Evolutionary conservation across 2,888 invertebrate genomes (phyloP).

Genomic region (Cryptocephalus primarius): DNA sequence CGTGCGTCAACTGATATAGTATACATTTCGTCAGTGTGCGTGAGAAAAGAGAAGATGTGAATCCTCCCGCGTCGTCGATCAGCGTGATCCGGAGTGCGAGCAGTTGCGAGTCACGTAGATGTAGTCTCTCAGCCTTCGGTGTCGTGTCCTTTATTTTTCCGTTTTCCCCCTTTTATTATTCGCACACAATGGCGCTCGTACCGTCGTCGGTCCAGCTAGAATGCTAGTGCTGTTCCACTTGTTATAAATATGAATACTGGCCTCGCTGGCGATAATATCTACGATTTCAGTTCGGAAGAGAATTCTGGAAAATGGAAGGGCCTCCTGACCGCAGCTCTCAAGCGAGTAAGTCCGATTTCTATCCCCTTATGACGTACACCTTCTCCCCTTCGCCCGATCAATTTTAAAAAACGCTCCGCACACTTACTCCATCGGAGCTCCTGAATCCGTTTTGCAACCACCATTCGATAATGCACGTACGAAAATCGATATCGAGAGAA

Average conservation of each 20-base stretch:
- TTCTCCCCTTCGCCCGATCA: neutral
- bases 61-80: constrained; percentile 12
- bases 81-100: constrained; percentile 9
- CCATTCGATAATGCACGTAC: too few relatives aligned
- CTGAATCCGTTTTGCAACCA: too few relatives aligned
- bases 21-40: constrained; percentile 20
- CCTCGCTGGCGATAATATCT: constrained; percentile 43
- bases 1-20: constrained; percentile 24
- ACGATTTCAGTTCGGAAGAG: constrained; percentile 82
- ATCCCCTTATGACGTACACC: neutral
- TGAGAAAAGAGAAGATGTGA: constrained; percentile 15
- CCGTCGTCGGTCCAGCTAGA: constrained; percentile 8
- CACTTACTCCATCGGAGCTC: too few relatives aligned
- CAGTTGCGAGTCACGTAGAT: constrained; percentile 28
- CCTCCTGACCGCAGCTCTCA: constrained; percentile 74
- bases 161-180: constrained; percentile 17
- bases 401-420: constrained; percentile 5
- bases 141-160: constrained; percentile 16
- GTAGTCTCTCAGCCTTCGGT: constrained; percentile 14
- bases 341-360: constrained; percentile 53
- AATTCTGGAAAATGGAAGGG: constrained; percentile 89
- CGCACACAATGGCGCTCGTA: constrained; percentile 18
- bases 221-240: constrained; percentile 13
- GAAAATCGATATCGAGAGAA: too few relatives aligned
- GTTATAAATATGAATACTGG: constrained; percentile 36